Evolutionary conservation across 2,888 invertebrate species (phyloP).

Genomic region (Mermis nigrescens): DNA sequence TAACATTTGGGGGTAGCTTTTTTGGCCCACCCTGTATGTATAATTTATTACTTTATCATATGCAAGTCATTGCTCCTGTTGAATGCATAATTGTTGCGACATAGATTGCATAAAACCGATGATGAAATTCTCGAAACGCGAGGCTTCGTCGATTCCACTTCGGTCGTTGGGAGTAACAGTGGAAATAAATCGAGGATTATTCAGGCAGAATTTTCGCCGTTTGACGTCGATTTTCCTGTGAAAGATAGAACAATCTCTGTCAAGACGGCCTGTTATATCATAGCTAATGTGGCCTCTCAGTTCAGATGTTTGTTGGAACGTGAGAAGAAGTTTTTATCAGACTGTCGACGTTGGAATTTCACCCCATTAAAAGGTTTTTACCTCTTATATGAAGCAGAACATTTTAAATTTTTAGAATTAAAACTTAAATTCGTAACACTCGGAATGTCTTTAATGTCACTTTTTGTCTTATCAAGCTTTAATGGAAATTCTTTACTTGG

Average conservation of each 20-base stretch:
- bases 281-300: neutral
- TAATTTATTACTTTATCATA: too few species aligned
- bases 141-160: neutral
- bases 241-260: neutral
- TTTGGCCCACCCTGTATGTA: too few species aligned
- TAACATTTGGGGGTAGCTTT: too few species aligned
- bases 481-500: too few species aligned
- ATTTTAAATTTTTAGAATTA: neutral
- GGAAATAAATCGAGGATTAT: neutral
- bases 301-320: neutral
- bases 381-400: neutral
- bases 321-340: neutral
- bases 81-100: too few species aligned
- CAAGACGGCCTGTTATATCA: neutral
- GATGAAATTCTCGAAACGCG: neutral
- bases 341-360: neutral
- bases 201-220: neutral
- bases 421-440: too few species aligned
- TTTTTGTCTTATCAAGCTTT: too few species aligned
- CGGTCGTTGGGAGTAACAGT: neutral
- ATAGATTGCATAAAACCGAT: neutral
- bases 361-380: neutral
- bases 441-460: too few species aligned
- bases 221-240: neutral
- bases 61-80: too few species aligned